A percentile compares a stretch with the other conserved stretches of the same genome.
phyloP scores from a whole-genome alignment of 2,113 vertebrate species.

The Leptobrachium leishanense region DNA sequence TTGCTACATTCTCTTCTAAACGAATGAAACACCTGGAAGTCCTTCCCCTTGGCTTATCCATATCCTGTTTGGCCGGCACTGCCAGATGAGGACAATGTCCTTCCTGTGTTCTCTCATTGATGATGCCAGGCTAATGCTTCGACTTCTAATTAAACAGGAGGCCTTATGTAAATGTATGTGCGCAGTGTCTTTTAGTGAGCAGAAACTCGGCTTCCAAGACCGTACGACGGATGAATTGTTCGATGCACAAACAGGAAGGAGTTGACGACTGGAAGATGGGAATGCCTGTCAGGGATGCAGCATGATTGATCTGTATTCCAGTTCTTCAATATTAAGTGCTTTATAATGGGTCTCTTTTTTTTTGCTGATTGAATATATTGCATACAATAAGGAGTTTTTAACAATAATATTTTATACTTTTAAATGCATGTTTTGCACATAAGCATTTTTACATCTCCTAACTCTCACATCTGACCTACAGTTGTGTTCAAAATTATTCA shows the following conservation, averaged over 20 bases:
- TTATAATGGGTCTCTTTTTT: not conserved
- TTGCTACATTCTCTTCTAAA: not conserved
- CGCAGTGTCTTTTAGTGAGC: slow-evolving; percentile 8
- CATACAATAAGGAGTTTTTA: no score
- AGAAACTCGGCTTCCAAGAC: not conserved
- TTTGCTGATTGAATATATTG: no score
- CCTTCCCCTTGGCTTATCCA: slow-evolving; percentile 17
- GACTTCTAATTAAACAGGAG: slow-evolving; percentile 30
- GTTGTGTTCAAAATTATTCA: no score
- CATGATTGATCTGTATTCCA: not conserved
- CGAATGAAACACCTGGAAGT: slow-evolving; percentile 26
- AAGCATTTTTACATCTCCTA: no score
- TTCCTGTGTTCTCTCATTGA: slow-evolving; percentile 37
- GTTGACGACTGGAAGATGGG: not conserved
- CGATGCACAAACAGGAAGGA: not conserved
- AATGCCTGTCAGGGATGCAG: not conserved
- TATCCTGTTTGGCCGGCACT: slow-evolving; percentile 31
- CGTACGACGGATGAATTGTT: slow-evolving; percentile 11
- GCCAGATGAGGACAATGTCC: slow-evolving; percentile 41
- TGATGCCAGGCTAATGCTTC: not conserved
- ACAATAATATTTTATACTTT: no score
- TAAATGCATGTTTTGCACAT: no score
- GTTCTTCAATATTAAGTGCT: not conserved
- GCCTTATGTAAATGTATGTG: slow-evolving; percentile 36
- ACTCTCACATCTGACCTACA: no score